Base-by-base conservation (phyloP, 2,113 vertebrate species). In the Proterorhinus semilunaris region DNA sequence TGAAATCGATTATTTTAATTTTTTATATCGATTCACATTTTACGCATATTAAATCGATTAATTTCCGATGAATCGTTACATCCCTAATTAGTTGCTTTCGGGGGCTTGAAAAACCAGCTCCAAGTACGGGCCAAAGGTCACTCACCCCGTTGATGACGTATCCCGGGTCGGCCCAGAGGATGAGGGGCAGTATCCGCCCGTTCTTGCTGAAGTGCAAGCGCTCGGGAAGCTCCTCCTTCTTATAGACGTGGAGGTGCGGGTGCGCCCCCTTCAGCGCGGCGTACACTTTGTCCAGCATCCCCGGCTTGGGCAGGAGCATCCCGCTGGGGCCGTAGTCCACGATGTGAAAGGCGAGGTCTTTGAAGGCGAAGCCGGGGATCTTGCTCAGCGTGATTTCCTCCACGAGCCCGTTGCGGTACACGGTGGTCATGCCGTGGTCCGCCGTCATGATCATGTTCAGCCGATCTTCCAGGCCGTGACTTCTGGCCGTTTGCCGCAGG, bases 61-160 rank as follows among this genome's bases (percentile, higher is more conserved):
- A n/a, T n/a, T n/a, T n/a, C n/a, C n/a, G n/a, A n/a, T n/a, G n/a
- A n/a, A n/a, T n/a, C n/a, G n/a, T n/a, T n/a, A n/a, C n/a, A n/a
- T n/a, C n/a, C n/a, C n/a, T n/a, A 21, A 21, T 21, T 21, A 21
- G 21, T 21, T 21, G 21, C 21, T 21, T 21, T 21, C 21, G 21
- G 21, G 21, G 21, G 21, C 21, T 21, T 21, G 21, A 21, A 21
- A 21, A 21, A 21, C 1, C 21, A 21, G 21, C 21, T 21, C 21
- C 21, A 21, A 21, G 21, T 21, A 1, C 21, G 1, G 27, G 27
- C 6, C 4, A 47, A 47, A 5, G 7, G 46, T 47, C 16, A 81
- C 95, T 78, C 85, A 98, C 97, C 93, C 95, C 95, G 0, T 97
- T 95, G 82, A 97, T 96, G 9, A 98, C 93, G 0, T 97, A 97